Percentiles rank a stretch among this genome's conserved stretches.
Conservation (phyloP, 2,797 vertebrate species). For the Scleropages formosus region DNA sequence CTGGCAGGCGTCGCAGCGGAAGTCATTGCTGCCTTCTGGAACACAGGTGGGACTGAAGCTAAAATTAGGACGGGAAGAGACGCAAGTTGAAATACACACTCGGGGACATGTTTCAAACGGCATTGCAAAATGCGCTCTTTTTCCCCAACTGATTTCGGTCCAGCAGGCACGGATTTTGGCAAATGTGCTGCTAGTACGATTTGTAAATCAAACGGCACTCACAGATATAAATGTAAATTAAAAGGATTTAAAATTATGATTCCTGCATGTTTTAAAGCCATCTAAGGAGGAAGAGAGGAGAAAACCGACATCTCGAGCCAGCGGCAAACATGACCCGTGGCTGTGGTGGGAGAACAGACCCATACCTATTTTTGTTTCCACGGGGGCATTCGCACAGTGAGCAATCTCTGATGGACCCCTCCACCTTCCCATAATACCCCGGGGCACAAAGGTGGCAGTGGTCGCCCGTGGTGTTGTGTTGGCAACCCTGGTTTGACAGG, state of each 20-base stretch:
- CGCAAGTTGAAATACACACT: background rate
- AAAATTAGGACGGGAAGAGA: conserved; percentile 15
- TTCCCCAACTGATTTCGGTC: background rate
- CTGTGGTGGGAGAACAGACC: background rate
- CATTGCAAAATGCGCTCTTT: background rate
- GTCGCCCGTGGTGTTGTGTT: conserved; percentile 78
- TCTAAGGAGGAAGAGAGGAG: background rate
- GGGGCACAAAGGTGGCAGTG: conserved; percentile 76
- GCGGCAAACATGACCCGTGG: background rate
- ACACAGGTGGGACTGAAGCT: conserved; percentile 90
- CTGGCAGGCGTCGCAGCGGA: conserved; percentile 79
- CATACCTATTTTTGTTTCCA: conserved; percentile 63
- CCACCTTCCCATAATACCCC: conserved; percentile 80
- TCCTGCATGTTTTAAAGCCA: background rate
- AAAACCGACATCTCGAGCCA: background rate
- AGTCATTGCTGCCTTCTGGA: conserved; percentile 70
- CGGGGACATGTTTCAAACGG: background rate
- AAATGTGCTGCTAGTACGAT: background rate
- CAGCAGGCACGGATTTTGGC: background rate
- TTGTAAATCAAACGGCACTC: background rate
- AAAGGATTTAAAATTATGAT: background rate
- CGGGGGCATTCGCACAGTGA: conserved; percentile 83
- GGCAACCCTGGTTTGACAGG: conserved; percentile 71
- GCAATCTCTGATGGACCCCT: conserved; percentile 77
- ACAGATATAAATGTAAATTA: background rate